Percentiles rank a stretch among this genome's conserved stretches.
Evolutionary conservation across 2,797 vertebrate species (phyloP).

Genomic region (Eleutherodactylus coqui): DNA sequence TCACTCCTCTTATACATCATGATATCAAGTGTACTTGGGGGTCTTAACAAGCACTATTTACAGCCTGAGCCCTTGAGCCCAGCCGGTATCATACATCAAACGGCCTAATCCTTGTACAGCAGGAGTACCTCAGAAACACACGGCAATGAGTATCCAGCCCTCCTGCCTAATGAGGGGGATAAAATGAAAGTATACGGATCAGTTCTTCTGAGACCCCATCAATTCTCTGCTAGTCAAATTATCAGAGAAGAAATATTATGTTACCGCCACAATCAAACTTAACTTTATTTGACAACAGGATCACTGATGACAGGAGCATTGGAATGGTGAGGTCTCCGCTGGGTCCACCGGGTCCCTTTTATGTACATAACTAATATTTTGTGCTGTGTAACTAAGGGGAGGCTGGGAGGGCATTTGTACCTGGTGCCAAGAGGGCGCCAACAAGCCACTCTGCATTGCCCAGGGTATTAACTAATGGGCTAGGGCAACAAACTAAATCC

Average conservation of each 20-base stretch:
- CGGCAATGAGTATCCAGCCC: constrained; percentile 8
- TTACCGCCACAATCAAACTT: constrained; percentile 39
- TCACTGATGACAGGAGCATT: constrained; percentile 8
- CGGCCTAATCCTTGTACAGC: constrained; percentile 42
- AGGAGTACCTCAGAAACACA: constrained; percentile 19
- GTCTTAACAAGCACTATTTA: constrained; percentile 59
- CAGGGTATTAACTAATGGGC: not conserved
- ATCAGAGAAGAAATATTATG: constrained; percentile 40
- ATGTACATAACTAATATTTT: not conserved
- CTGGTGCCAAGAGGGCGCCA: not conserved
- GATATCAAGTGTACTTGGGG: constrained; percentile 35
- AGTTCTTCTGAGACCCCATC: constrained; percentile 41
- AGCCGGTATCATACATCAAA: constrained; percentile 47
- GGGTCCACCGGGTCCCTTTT: not conserved
- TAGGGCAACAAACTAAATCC: not conserved
- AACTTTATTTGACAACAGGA: constrained; percentile 36
- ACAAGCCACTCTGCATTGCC: not conserved
- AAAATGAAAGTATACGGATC: constrained; percentile 45
- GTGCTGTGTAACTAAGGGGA: not conserved
- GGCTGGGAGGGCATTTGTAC: not conserved
- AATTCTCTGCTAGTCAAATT: constrained; percentile 44
- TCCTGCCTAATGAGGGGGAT: constrained; percentile 47
- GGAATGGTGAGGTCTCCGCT: not conserved
- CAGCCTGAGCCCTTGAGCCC: constrained; percentile 36
- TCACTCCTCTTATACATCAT: constrained; percentile 37